Conservation (phyloP, 2,113 vertebrate genomes). For the Perca flavescens region DNA sequence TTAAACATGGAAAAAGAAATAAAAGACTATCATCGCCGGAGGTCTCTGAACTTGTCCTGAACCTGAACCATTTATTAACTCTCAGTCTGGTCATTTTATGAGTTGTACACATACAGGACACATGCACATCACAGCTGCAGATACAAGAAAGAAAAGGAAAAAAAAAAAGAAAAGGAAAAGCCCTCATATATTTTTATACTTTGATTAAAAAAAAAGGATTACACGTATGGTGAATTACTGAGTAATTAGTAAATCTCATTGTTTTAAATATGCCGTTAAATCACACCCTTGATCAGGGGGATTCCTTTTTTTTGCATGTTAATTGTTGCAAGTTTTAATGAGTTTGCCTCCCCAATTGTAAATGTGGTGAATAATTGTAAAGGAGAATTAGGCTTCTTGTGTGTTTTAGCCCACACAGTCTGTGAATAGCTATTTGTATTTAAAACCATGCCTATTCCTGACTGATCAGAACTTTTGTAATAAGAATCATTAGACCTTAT, state of each 20-base stretch:
- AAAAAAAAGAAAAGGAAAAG: too few species aligned
- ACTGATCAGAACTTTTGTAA: too few species aligned
- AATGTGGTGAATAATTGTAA: too few species aligned
- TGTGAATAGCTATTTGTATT: too few species aligned
- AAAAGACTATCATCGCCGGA: conserved; percentile 64
- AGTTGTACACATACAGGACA: conserved; percentile 27
- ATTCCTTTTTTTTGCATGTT: too few species aligned
- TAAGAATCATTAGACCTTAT: too few species aligned
- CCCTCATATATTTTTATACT: not conserved
- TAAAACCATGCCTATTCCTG: too few species aligned
- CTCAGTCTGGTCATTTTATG: conserved; percentile 41
- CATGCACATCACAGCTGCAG: not conserved
- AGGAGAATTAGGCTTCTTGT: too few species aligned
- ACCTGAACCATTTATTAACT: conserved; percentile 68
- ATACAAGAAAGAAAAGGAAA: not conserved
- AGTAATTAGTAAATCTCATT: not conserved
- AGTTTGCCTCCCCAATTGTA: too few species aligned
- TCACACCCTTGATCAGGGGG: too few species aligned
- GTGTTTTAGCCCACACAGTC: too few species aligned
- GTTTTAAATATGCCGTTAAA: not conserved
- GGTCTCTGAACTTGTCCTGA: conserved; percentile 69
- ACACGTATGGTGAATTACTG: not conserved
- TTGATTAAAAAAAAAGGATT: not conserved
- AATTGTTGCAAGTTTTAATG: too few species aligned
- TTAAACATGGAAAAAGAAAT: conserved; percentile 50